phyloP scores from a whole-genome alignment of 2,797 vertebrate species.

The Ptychadena robeensis region DNA sequence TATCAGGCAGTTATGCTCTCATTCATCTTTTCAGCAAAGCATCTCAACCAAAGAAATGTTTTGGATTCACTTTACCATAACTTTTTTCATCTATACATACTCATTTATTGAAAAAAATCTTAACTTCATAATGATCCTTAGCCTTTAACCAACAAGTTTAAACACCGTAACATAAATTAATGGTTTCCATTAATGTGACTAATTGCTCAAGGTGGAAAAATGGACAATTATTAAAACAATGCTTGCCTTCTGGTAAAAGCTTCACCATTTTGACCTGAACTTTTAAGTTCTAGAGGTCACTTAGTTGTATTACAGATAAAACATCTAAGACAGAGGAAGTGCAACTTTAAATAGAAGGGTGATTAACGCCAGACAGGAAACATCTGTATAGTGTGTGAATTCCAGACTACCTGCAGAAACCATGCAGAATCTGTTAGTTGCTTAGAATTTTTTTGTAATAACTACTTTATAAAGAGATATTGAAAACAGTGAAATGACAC shows the following conservation, averaged over 20 bases:
- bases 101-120: background rate
- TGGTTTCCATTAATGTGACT: background rate
- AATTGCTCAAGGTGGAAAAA: background rate
- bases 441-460: no score
- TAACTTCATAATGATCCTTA: no score
- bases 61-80: no score
- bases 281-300: slow-evolving; percentile 20
- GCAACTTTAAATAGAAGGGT: slow-evolving; percentile 41
- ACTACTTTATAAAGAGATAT: no score
- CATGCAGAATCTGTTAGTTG: background rate
- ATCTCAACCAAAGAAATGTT: no score
- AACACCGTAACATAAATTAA: background rate
- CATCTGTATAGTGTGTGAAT: slow-evolving; percentile 45
- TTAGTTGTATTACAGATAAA: slow-evolving; percentile 13
- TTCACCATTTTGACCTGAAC: slow-evolving; percentile 16
- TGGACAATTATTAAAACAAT: background rate
- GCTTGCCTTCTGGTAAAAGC: background rate
- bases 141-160: no score
- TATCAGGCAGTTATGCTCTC: no score
- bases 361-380: slow-evolving; percentile 44
- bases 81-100: no score
- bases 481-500: no score
- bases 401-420: slow-evolving; percentile 37
- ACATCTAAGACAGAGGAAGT: slow-evolving; percentile 12
- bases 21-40: no score